These are phyloP conservation scores for Ramphastos sulfuratus DNA, from an alignment of 2,113 vertebrate species.

Conservation along the genomic window DNA sequence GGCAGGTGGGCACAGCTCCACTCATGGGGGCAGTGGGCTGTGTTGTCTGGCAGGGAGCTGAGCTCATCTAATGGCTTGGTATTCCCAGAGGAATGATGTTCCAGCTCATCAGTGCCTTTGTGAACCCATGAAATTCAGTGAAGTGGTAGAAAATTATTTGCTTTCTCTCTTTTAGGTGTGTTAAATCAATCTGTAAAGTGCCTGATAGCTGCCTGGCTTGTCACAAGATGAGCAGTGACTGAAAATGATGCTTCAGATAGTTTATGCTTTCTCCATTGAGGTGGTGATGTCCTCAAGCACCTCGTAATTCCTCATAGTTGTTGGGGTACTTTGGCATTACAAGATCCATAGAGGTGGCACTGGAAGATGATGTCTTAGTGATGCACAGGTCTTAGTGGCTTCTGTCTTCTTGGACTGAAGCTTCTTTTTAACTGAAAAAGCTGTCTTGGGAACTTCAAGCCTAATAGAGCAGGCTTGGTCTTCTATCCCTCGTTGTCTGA, in stretches of 20 bases:
- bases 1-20: background rate
- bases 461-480: background rate
- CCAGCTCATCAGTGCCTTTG: background rate
- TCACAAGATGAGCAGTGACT: background rate
- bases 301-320: background rate
- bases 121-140: background rate
- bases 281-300: rapidly evolving
- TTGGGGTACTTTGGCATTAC: background rate
- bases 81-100: background rate
- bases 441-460: background rate
- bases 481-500: background rate
- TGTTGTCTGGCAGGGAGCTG: background rate
- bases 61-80: background rate
- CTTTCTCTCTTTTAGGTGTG: background rate
- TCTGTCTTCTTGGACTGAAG: background rate
- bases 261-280: background rate
- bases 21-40: background rate
- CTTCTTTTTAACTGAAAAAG: background rate
- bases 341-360: rapidly evolving
- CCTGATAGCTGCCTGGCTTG: background rate
- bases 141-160: background rate
- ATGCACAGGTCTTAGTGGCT: background rate
- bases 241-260: background rate
- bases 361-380: background rate
- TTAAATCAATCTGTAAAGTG: background rate